phyloP scores from a whole-genome alignment of 2,797 vertebrate species.

The Pantherophis alleghaniensis region DNA sequence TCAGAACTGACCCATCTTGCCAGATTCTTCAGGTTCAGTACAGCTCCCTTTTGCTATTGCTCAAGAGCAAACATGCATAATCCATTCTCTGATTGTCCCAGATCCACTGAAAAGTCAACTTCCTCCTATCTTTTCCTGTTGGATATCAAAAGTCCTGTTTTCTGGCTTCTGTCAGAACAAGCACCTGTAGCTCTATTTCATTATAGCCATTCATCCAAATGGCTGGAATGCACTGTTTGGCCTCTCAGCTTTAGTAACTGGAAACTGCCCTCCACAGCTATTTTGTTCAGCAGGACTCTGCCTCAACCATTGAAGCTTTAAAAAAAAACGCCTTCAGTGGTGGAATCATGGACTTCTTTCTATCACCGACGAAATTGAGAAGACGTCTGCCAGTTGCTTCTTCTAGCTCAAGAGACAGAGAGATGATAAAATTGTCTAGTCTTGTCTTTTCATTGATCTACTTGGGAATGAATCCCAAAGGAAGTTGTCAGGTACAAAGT shows the following conservation, averaged over 20 bases:
- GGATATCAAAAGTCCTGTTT: not conserved
- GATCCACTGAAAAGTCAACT: not conserved
- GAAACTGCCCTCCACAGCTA: not conserved
- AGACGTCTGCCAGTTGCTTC: not conserved
- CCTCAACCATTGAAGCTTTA: not conserved
- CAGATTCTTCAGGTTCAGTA: not conserved
- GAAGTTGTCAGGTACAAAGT: not conserved
- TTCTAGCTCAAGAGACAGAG: not conserved
- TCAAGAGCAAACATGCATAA: not conserved
- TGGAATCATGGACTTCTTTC: not conserved
- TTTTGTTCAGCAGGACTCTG: not conserved
- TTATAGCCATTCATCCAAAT: not conserved
- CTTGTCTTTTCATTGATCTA: not conserved
- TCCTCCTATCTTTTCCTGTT: not conserved
- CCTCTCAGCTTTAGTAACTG: not conserved
- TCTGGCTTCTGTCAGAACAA: not conserved
- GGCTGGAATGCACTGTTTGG: not conserved
- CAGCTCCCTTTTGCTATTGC: not conserved
- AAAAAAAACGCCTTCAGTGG: not conserved
- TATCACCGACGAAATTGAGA: not conserved
- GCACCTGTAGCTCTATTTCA: not conserved
- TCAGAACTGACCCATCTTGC: not conserved
- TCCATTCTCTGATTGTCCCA: not conserved
- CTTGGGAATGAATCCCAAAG: not conserved
- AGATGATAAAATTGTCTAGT: not conserved